phyloP scores from a whole-genome alignment of 2,113 vertebrate genomes.

The Pseudopipra pipra region DNA sequence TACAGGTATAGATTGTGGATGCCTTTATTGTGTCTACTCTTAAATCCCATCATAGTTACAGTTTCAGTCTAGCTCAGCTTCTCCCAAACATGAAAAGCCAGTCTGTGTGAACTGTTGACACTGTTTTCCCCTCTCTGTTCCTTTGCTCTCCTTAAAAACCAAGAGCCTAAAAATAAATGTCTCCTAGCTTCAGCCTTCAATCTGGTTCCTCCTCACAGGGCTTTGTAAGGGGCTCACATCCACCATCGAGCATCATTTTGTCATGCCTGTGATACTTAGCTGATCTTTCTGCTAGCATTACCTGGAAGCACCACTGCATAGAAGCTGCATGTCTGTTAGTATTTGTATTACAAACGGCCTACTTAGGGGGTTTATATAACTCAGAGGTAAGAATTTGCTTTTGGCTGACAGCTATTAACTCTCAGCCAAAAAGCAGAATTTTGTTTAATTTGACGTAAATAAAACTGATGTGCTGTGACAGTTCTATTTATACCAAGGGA shows the following conservation, averaged over 20 bases:
- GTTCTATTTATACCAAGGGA: conserved; percentile 9
- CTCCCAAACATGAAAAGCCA: conserved; percentile 48
- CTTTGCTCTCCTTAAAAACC: conserved; percentile 41
- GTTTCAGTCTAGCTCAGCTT: conserved; percentile 39
- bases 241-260: neutral
- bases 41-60: conserved; percentile 35
- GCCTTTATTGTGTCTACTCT: conserved; percentile 39
- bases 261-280: neutral
- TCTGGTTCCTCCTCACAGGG: neutral
- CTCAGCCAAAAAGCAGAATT: conserved; percentile 33
- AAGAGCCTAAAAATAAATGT: conserved; percentile 49
- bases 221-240: neutral
- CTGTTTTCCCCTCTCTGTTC: neutral
- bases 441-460: conserved; percentile 25
- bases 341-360: neutral
- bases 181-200: neutral
- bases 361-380: conserved; percentile 11
- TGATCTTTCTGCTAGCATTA: neutral
- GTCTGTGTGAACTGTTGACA: conserved; percentile 42
- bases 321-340: neutral
- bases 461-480: conserved; percentile 17
- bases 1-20: conserved; percentile 43
- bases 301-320: neutral
- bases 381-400: conserved; percentile 41
- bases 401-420: conserved; percentile 13